These are phyloP conservation scores for Acomys russatus DNA, from an alignment of 2,797 vertebrate species.

Conservation along the genomic window DNA sequence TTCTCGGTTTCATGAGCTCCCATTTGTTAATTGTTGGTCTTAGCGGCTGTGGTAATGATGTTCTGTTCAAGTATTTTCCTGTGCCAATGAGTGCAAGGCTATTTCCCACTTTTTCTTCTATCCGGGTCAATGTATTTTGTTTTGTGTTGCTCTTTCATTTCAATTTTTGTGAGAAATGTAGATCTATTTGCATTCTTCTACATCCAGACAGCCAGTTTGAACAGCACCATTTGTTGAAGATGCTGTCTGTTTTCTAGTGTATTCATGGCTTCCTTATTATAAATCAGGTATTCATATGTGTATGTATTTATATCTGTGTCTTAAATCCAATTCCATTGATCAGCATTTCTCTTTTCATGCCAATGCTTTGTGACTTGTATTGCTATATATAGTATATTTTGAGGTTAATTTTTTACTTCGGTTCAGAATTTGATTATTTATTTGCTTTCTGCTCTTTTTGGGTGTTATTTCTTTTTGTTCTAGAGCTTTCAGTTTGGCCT, in stretches of 20 bases:
- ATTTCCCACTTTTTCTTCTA: not conserved
- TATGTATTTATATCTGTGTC: not conserved
- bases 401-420: not conserved
- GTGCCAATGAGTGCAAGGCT: not conserved
- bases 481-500: not conserved
- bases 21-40: not conserved
- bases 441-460: not conserved
- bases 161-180: not conserved
- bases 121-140: not conserved
- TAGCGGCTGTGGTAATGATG: not conserved
- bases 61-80: not conserved
- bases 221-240: not conserved
- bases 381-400: not conserved
- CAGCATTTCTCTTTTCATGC: not conserved
- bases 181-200: not conserved
- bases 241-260: not conserved
- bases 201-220: not conserved
- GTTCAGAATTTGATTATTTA: not conserved
- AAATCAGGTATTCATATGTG: not conserved
- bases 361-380: not conserved
- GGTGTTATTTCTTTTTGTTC: no score
- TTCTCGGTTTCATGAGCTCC: not conserved
- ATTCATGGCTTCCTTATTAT: not conserved
- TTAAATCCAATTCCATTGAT: not conserved
- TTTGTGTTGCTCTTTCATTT: not conserved